A percentile compares a stretch with the other conserved stretches of the same genome.
Conservation (phyloP, 2,888 invertebrate species). For the Clivina fossor region DNA sequence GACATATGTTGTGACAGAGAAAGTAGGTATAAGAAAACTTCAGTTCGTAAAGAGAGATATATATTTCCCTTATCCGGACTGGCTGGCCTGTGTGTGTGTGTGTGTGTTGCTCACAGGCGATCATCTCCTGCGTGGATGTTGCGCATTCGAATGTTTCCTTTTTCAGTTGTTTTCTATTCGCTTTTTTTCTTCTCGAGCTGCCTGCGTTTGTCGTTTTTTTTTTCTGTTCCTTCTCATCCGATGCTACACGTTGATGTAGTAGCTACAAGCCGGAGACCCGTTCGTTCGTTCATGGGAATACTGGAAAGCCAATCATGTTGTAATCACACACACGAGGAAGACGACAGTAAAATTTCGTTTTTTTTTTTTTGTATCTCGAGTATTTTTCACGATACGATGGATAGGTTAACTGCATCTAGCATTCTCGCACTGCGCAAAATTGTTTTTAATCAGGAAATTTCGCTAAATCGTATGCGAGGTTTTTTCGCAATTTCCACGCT, state of each 20-base stretch:
- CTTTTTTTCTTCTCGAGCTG: constrained; percentile 12
- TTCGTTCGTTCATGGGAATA: constrained; percentile 28
- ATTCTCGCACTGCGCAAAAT: no score
- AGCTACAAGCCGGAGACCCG: no score
- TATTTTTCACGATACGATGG: constrained; percentile 17
- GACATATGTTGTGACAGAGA: constrained; percentile 22
- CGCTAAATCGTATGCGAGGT: no score
- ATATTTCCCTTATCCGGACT: constrained; percentile 28
- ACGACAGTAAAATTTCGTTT: constrained; percentile 22
- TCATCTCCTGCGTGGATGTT: constrained; percentile 27
- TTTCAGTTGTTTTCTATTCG: constrained; percentile 21
- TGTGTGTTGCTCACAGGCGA: constrained; percentile 3
- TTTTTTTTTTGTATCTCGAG: constrained; percentile 9
- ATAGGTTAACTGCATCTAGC: no score
- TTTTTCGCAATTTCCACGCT: no score
- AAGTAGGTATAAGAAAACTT: constrained; percentile 25
- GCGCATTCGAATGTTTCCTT: constrained; percentile 27
- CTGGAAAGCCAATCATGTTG: constrained; percentile 19
- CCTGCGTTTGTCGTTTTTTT: no score
- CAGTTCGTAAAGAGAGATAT: constrained; percentile 12
- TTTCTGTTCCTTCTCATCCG: no score
- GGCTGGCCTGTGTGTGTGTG: no score
- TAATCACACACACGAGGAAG: constrained; percentile 26
- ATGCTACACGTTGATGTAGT: no score
- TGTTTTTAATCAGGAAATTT: no score